Evolutionary conservation across 1,140 invertebrate species (phyloP).

Genomic region (Tribolium madens): DNA sequence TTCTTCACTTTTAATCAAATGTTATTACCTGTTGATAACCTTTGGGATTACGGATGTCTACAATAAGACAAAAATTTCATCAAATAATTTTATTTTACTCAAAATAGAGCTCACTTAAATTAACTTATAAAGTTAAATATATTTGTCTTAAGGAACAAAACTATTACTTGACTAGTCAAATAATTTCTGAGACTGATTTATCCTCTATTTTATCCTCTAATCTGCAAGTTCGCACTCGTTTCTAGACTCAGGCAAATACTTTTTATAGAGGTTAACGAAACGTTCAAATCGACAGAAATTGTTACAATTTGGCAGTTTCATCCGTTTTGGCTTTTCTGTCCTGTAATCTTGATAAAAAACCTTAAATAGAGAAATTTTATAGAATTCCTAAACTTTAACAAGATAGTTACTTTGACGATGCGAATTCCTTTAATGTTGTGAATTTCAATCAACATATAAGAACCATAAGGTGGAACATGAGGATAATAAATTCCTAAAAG

Average conservation of each 20-base stretch:
- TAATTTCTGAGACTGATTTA: background rate
- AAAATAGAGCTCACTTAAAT: background rate
- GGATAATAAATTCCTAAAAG: slow-evolving; percentile 73
- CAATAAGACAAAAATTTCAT: background rate
- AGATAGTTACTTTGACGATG: slow-evolving; percentile 41
- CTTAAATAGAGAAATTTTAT: slow-evolving; percentile 3
- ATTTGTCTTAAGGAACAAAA: background rate
- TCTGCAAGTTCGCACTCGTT: slow-evolving; percentile 46
- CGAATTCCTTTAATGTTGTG: slow-evolving; percentile 44
- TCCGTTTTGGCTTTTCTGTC: slow-evolving; percentile 37
- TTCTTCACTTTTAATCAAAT: background rate
- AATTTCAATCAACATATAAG: slow-evolving; percentile 59
- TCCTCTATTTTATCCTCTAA: background rate
- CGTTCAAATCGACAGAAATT: slow-evolving; percentile 61
- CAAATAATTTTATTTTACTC: background rate
- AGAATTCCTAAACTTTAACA: background rate
- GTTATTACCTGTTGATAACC: background rate
- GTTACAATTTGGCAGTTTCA: slow-evolving; percentile 56
- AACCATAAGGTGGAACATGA: slow-evolving; percentile 69
- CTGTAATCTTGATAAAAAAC: slow-evolving; percentile 39
- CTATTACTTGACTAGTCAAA: background rate
- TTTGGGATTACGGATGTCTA: slow-evolving; percentile 16
- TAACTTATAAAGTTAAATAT: background rate
- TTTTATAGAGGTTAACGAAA: slow-evolving; percentile 48
- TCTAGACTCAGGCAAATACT: slow-evolving; percentile 11